These are phyloP conservation scores for Flexamia atlantica DNA, from an alignment of 2,888 invertebrate species.

Conservation along the genomic window DNA sequence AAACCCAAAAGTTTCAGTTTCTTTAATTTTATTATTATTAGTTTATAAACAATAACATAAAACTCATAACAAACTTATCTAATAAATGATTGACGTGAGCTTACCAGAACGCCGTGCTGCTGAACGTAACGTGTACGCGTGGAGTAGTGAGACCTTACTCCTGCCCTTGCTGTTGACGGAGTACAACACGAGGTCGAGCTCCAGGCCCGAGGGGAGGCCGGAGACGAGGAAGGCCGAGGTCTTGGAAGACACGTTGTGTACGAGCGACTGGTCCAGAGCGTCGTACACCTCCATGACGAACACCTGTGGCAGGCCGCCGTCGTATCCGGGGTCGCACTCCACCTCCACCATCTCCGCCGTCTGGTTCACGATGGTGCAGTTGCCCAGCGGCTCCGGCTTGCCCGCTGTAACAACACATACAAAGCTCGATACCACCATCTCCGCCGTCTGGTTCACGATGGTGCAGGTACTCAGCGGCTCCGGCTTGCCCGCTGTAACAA, in stretches of 20 bases:
- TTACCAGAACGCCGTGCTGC: constrained; percentile 85
- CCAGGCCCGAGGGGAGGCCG: constrained; percentile 82
- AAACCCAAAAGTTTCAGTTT: no score
- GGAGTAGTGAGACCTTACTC: constrained; percentile 81
- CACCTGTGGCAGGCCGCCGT: constrained; percentile 85
- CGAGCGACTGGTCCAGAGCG: constrained; percentile 75
- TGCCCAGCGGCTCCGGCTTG: constrained; percentile 84
- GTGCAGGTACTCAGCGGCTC: no score
- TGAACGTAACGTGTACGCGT: constrained; percentile 84
- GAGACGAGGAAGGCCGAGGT: constrained; percentile 82
- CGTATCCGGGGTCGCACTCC: constrained; percentile 86
- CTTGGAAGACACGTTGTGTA: constrained; percentile 78
- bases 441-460: no score
- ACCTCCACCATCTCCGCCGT: constrained; percentile 84
- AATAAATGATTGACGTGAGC: constrained; percentile 67
- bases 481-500: no score
- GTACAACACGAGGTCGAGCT: constrained; percentile 82
- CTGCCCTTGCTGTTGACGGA: constrained; percentile 85
- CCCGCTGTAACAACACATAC: constrained; percentile 74
- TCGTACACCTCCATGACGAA: constrained; percentile 85
- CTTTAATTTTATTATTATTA: no score
- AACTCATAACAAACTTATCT: neutral
- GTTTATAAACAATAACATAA: neutral
- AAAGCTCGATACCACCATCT: constrained; percentile 74
- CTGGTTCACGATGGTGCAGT: constrained; percentile 86